A percentile compares a stretch with the other conserved stretches of the same genome.
Evolutionary conservation across 92 coral and sea anemone genomes (phyloP).

Genomic region (Diadumene lineata): DNA sequence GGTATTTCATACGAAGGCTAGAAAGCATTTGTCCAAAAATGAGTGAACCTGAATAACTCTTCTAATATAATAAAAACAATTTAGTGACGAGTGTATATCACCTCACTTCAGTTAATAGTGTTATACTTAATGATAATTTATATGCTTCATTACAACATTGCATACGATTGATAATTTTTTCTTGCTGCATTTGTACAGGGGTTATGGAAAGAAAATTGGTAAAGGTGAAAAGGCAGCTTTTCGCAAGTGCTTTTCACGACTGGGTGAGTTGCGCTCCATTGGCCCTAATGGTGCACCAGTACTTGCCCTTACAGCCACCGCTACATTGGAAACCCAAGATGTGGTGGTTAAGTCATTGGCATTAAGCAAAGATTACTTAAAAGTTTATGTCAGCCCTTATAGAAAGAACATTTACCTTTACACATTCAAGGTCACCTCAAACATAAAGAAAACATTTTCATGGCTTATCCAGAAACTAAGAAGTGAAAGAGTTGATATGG

Average conservation of each 20-base stretch:
- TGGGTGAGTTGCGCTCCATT: conserved; percentile 42
- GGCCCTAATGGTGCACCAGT: conserved; percentile 28
- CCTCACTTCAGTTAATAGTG: too few species aligned
- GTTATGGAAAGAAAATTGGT: conserved; percentile 8
- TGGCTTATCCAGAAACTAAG: conserved; percentile 58
- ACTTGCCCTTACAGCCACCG: conserved; percentile 54
- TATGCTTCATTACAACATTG: too few species aligned
- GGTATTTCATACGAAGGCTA: too few species aligned
- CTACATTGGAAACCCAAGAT: conserved; percentile 19
- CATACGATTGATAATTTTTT: not conserved
- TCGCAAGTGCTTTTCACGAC: conserved; percentile 41
- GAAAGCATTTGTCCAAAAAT: too few species aligned
- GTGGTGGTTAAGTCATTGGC: conserved; percentile 15
- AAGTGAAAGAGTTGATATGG: conserved; percentile 13
- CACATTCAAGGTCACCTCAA: conserved; percentile 16
- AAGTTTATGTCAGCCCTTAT: conserved; percentile 45
- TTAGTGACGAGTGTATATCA: too few species aligned
- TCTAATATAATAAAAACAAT: too few species aligned
- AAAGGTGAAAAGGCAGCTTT: conserved; percentile 47
- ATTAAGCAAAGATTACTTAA: conserved; percentile 1
- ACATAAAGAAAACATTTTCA: conserved; percentile 9
- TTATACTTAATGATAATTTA: too few species aligned
- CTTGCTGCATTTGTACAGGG: conserved; percentile 7
- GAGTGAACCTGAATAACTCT: too few species aligned
- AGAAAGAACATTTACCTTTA: conserved; percentile 36